Percentiles rank a stretch among this genome's conserved stretches.
Evolutionary conservation across 2,113 vertebrate genomes (phyloP).

Genomic region (Pollimyrus isidori): DNA sequence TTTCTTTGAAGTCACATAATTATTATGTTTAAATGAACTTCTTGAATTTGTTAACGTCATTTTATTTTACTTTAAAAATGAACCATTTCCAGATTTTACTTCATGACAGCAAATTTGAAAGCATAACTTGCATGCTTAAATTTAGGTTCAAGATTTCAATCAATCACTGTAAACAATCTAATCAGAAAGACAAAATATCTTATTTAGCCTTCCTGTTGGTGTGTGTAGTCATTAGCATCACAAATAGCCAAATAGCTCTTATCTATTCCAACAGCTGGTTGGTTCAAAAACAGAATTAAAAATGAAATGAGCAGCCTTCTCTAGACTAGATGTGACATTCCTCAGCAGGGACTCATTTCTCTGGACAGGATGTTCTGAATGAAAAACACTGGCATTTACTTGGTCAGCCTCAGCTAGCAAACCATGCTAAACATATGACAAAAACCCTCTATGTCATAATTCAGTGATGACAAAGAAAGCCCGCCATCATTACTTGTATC

Average conservation of each 20-base stretch:
- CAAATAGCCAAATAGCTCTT: neutral
- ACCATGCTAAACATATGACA: neutral
- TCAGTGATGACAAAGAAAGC: neutral
- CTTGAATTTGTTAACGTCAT: neutral
- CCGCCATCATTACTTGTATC: neutral
- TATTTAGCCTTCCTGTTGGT: neutral
- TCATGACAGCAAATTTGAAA: neutral
- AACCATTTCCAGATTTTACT: neutral
- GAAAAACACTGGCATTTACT: neutral
- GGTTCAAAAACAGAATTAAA: neutral
- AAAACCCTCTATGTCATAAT: neutral
- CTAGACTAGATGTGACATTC: neutral
- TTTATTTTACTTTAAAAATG: neutral
- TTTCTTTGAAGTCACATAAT: neutral
- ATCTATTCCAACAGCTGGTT: neutral
- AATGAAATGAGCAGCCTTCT: neutral
- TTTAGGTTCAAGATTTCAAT: neutral
- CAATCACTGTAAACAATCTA: neutral
- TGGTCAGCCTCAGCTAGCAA: neutral
- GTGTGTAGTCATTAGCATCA: neutral
- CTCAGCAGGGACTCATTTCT: neutral
- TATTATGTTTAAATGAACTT: neutral
- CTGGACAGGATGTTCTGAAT: neutral
- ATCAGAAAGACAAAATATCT: neutral
- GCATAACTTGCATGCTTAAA: neutral